Base-by-base conservation (phyloP, 2,113 vertebrate genomes). In the Dasyurus viverrinus region DNA sequence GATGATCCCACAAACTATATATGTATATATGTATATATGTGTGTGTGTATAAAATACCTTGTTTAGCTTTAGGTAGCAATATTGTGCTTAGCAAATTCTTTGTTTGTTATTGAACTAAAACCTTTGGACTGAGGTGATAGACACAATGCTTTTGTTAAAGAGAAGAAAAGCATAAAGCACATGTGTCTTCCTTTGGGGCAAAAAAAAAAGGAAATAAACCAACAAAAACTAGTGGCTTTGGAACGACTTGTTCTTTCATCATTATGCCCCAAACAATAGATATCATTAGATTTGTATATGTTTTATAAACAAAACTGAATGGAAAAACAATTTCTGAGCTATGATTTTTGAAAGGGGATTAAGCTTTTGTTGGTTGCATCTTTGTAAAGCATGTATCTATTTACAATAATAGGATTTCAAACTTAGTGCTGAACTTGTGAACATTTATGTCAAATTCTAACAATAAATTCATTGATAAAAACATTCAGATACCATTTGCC, bases 31-130 rank as follows among this genome's bases (percentile, higher is more conserved):
- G 48, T 48, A 48, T 48, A 6, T 95, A 97, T 90, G 57, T 96
- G 96, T 97, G 48, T 48, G 48, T 48, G 48, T 8, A 48, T 48
- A 48, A 48, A 48, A 48, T 48, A 97, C 48, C 94, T 97, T 96
- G 36, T 68, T 95, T 92, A 92, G 68, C 57, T 91, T 95, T 90
- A 10, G 93, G 53, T 48, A 55, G 42, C 46, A 46, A 26, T 11
- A 4, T 96, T 93, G 97, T 95, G 94, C 93, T 76, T 89, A 98
- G 93, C 94, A 94, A 96, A 93, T 36, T 98, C 93, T 96, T 92
- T 94, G 57, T 50, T 95, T 57, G 90, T 92, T 95, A 60, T 42
- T 19, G 52, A 91, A 96, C 97, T 96, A 97, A 97, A 97, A 95
- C 95, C 97, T 91, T 97, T 90, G 0, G 27, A 98, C 27, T 97